phyloP scores from a whole-genome alignment of 2,888 invertebrate species.

The Nematopogon swammerdamellus region DNA sequence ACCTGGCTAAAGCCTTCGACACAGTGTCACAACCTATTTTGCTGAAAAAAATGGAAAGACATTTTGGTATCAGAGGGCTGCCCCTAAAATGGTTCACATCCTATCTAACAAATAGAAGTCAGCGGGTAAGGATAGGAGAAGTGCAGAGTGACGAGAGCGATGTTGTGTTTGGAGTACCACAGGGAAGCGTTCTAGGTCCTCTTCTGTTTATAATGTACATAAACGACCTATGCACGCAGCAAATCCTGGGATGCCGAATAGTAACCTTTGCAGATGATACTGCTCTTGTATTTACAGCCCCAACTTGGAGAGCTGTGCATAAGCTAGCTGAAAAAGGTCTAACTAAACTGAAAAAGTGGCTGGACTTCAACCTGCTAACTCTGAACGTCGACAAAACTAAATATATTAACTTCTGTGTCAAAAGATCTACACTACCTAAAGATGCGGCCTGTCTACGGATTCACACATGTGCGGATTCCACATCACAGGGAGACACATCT shows the following conservation, averaged over 20 bases:
- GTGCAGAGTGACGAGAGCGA: not conserved
- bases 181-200: not conserved
- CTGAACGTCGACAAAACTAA: not conserved
- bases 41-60: not conserved
- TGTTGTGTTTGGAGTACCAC: not conserved
- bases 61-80: not conserved
- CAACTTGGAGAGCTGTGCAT: not conserved
- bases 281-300: not conserved
- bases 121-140: not conserved
- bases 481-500: not conserved
- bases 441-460: too few relatives aligned
- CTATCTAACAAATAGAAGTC: not conserved
- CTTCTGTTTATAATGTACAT: not conserved
- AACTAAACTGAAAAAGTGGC: not conserved
- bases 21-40: not conserved
- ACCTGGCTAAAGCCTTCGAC: slow-evolving; percentile 1
- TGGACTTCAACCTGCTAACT: not conserved
- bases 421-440: not conserved
- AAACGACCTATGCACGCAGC: not conserved
- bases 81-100: not conserved
- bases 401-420: not conserved
- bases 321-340: not conserved
- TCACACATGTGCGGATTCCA: not conserved
- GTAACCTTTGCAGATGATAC: not conserved
- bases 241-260: not conserved